Conservation (phyloP, 2,797 vertebrate genomes). For the Semotilus atromaculatus region DNA sequence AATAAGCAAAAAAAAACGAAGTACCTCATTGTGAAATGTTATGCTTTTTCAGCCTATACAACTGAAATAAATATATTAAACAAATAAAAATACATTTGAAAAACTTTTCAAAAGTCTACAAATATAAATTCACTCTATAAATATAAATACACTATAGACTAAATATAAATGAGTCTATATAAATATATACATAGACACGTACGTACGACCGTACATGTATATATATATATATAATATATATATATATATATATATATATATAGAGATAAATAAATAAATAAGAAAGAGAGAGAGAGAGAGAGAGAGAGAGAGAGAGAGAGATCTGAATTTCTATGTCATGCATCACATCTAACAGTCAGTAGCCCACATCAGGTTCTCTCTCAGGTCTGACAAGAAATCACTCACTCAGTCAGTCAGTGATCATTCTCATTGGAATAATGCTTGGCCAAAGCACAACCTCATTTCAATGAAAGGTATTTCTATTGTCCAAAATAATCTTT, state of each 20-base stretch:
- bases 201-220: too few species aligned
- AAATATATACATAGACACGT: too few species aligned
- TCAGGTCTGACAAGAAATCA: neutral
- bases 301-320: neutral
- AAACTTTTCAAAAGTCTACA: neutral
- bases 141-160: too few species aligned
- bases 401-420: too few species aligned
- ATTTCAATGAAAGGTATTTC: conserved; percentile 30
- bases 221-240: too few species aligned
- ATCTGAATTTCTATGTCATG: neutral
- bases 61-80: neutral
- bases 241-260: neutral
- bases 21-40: neutral
- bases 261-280: neutral
- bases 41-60: neutral
- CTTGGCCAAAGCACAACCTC: neutral
- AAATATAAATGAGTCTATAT: too few species aligned
- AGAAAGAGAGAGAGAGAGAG: neutral
- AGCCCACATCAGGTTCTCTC: neutral
- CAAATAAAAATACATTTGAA: too few species aligned
- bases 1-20: neutral
- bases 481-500: conserved; percentile 26
- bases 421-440: neutral
- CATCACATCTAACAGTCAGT: neutral
- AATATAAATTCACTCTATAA: too few species aligned